A percentile compares a stretch with the other conserved stretches of the same genome.
These are phyloP conservation scores for Phaethornis superciliosus DNA, from an alignment of 2,113 vertebrate genomes.

Conservation along the genomic window DNA sequence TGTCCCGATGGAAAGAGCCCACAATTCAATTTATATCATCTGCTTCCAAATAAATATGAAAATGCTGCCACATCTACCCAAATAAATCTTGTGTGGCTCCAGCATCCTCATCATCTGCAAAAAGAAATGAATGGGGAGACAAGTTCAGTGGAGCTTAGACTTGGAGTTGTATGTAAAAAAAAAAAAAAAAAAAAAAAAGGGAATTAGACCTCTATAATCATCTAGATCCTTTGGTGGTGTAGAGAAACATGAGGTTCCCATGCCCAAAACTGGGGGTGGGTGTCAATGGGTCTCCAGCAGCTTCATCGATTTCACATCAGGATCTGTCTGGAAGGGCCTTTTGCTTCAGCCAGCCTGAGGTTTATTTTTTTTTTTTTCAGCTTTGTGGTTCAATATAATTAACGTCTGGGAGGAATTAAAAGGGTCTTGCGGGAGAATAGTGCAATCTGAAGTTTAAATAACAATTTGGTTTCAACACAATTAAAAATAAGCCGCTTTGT, in stretches of 20 bases:
- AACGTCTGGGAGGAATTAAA: slow-evolving; percentile 57
- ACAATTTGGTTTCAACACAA: slow-evolving; percentile 21
- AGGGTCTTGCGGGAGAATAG: slow-evolving; percentile 52
- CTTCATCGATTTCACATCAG: not conserved
- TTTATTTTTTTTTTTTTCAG: not conserved
- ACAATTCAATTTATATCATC: not conserved
- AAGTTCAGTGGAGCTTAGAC: fast-evolving
- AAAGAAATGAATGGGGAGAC: not conserved
- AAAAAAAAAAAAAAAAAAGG: not conserved
- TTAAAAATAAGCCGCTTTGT: slow-evolving; percentile 54
- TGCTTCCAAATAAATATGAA: not conserved
- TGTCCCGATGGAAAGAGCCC: not conserved
- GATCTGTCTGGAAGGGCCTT: not conserved
- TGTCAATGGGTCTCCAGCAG: fast-evolving
- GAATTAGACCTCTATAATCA: not conserved
- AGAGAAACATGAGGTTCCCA: fast-evolving
- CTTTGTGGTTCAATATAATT: slow-evolving; percentile 19
- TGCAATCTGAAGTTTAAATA: slow-evolving; percentile 57
- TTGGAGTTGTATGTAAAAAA: not conserved
- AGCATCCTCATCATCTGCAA: not conserved
- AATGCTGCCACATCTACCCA: not conserved
- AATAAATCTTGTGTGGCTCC: not conserved
- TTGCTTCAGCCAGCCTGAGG: slow-evolving; percentile 7
- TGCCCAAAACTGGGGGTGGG: not conserved
- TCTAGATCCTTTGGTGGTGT: not conserved